Base-by-base conservation (phyloP, 2,888 invertebrate genomes). In the Drosophila acutilabella region DNA sequence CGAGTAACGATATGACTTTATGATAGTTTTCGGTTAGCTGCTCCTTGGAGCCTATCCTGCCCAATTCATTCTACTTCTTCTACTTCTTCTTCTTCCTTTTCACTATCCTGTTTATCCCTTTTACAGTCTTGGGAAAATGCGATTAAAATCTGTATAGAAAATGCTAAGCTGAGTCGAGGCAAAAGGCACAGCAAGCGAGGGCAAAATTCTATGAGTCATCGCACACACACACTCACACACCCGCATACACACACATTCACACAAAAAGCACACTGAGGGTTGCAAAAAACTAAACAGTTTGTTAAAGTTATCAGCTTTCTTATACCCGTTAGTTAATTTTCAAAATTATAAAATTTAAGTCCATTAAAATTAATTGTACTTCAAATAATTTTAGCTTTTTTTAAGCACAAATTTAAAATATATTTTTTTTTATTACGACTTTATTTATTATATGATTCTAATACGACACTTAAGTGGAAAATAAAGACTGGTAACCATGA, bases 141-240 rank as follows among this genome's bases (percentile, higher is more conserved):
- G 82, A 84, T 84, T 75, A 67, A 79, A 87, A 84, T 81, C 85
- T 81, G 54, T 66, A 70, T 74, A 65, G 64, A 80, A 86, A 82
- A 64, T 60, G 52, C 51, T 1, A 2, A 30, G 54, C 16, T n/a
- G 33, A 20, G 44, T 11, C 11, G 3, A 38, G n/a, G 11, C 16
- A 2, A 50, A 14, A 30, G 8, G 30, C 20, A 23, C 56, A 48
- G 10, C 11, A 38, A 38, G 40, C 45, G 45, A 53, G 41, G 54
- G 30, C 41, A 30, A 44, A 33, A 50, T 47, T 65, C 52, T 58
- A 74, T 79, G 79, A 76, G 45, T 79, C 79, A 76, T 70, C 56
- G 18, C 16, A 48, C 42, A 48, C 44, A 45, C 13, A 38, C 36
- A 61, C 23, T 58, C 20, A 45, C 44, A 42, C 51, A 36, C 18